Evolutionary conservation across 2,797 vertebrate genomes (phyloP).

Genomic region (Enoplosus armatus): DNA sequence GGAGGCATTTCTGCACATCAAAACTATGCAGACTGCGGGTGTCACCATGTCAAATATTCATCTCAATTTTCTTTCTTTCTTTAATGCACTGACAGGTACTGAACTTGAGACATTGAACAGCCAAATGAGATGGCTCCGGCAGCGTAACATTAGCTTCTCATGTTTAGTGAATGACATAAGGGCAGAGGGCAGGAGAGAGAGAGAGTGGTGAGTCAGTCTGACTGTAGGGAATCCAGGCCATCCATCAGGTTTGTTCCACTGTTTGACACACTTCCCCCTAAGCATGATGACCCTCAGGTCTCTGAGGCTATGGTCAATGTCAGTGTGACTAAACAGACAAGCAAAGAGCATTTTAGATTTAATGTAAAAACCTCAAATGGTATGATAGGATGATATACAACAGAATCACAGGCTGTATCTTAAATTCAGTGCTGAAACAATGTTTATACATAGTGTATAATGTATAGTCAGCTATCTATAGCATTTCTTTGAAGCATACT

Average conservation of each 20-base stretch:
- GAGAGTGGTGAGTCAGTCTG: not conserved
- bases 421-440: not conserved
- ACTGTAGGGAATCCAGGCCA: constrained; percentile 2
- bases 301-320: constrained; percentile 36
- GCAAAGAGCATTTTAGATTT: not conserved
- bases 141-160: not conserved
- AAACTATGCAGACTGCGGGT: constrained; percentile 30
- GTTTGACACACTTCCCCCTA: constrained; percentile 7
- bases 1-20: constrained; percentile 22
- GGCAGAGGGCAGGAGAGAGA: constrained; percentile 4
- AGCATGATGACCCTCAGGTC: constrained; percentile 33
- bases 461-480: not conserved
- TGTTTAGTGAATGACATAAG: not conserved
- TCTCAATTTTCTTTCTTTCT: constrained; percentile 19
- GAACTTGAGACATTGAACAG: constrained; percentile 34
- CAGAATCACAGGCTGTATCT: not conserved
- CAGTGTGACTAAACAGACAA: constrained; percentile 8
- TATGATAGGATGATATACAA: not conserved
- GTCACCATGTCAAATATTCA: constrained; percentile 49
- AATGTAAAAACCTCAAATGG: not conserved
- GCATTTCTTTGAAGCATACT: not conserved
- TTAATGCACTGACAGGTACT: constrained; percentile 17
- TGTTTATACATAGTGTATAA: too few relatives aligned
- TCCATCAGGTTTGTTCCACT: constrained; percentile 46
- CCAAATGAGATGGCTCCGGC: constrained; percentile 3